phyloP scores from a whole-genome alignment of 2,888 invertebrate species.

The Scrobipalpa costella region DNA sequence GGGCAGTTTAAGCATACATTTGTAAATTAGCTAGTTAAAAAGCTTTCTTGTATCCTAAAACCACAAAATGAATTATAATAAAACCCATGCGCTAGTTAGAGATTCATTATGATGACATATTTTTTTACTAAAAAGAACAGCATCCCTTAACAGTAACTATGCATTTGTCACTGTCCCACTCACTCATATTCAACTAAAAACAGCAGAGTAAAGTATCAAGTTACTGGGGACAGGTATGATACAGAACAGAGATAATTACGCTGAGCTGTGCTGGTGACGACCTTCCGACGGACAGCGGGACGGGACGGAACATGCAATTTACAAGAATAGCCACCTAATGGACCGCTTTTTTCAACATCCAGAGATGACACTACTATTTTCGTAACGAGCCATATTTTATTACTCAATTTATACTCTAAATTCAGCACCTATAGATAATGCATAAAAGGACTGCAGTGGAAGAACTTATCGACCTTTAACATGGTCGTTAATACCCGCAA shows the following conservation, averaged over 20 bases:
- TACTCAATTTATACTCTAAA: background rate
- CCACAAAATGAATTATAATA: background rate
- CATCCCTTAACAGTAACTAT: background rate
- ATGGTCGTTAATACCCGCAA: constrained; percentile 22
- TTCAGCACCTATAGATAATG: background rate
- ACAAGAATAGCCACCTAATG: constrained; percentile 30
- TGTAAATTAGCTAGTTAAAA: background rate
- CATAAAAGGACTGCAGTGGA: constrained; percentile 7
- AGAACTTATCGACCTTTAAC: constrained; percentile 13
- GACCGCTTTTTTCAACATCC: constrained; percentile 18
- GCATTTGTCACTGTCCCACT: constrained; percentile 20
- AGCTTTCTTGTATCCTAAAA: background rate
- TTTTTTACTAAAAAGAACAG: background rate
- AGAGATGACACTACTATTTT: constrained; percentile 18
- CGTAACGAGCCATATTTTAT: background rate
- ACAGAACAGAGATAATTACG: constrained; percentile 21
- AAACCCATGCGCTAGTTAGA: background rate
- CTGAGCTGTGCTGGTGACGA: constrained; percentile 15
- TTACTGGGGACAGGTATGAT: constrained; percentile 20
- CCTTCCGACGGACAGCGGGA: constrained; percentile 23
- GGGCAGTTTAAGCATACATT: background rate
- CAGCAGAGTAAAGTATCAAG: constrained; percentile 9
- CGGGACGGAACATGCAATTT: constrained; percentile 24
- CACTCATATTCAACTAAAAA: constrained; percentile 5
- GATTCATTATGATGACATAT: background rate